Base-by-base conservation (phyloP, 2,113 vertebrate species). In the Chaenocephalus aceratus region DNA sequence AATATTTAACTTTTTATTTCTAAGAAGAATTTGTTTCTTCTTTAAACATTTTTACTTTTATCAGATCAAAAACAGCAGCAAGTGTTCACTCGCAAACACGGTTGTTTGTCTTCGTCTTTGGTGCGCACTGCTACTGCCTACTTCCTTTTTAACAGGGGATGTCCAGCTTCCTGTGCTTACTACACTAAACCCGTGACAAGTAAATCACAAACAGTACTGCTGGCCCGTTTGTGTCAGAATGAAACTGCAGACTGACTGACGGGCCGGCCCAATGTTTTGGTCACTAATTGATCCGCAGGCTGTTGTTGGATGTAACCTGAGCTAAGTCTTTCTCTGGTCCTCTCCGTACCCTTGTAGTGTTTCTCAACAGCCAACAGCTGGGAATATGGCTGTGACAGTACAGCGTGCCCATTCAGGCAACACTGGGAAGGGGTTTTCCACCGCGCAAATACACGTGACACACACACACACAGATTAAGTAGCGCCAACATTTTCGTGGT, bases 381-480 rank as follows among this genome's bases (percentile, higher is more conserved):
- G 83, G 92, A 93, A 93, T 92, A 89, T 84, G 80, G 72, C 71
- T 83, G 86, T 86, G 80, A 86, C 83, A 90, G 76, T 71, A 87
- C 86, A 91, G 91, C 87, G 61, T 85, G 89, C 80, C 88, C 85
- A 83, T 91, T 92, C 91, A 93, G 83, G 80, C 76, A 84, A 58
- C 51, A 14, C 83, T 74, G 79, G 75, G 87, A 90, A 89, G 93
- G 95, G 92, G 91, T 65, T 95, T 95, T 93, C 93, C 93, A 91
- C 66, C 1, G n/a, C 1, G 49, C 74, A 83, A 74, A 82, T 56
- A 86, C 88, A 91, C 80, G 80, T 88, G 85, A 93, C 85, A 73
- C 58, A 83, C 77, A 36, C 41, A 16, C 46, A 68, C 51, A 66
- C 72, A 75, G 45, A 80, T 86, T 77, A 76, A 83, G 77, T 75